Evolutionary conservation across 2,797 vertebrate species (phyloP).

Genomic region (Dromococcyx pavoninus): DNA sequence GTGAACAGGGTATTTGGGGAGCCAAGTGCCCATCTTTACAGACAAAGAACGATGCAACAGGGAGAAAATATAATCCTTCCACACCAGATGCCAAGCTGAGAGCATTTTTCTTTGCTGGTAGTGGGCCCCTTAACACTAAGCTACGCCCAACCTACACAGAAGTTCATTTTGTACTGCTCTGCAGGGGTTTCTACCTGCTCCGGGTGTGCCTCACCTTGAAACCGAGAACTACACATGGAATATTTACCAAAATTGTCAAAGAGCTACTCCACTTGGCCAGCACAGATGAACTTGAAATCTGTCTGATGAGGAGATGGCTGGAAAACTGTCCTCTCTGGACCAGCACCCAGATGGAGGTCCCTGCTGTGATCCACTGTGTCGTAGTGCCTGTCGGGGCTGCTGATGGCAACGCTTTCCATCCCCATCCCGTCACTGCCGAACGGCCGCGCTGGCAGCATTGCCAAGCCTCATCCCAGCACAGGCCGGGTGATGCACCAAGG

Average conservation of each 20-base stretch:
- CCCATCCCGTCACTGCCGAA: accelerated
- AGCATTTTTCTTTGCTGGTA: accelerated
- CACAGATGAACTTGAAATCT: background rate
- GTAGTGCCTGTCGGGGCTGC: accelerated
- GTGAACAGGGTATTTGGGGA: accelerated
- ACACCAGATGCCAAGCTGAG: background rate
- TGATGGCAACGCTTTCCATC: accelerated
- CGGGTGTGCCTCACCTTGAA: accelerated
- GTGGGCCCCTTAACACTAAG: accelerated
- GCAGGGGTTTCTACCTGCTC: background rate
- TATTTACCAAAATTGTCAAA: background rate
- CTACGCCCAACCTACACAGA: accelerated
- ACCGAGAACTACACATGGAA: accelerated
- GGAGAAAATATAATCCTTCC: accelerated
- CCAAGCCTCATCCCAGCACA: background rate
- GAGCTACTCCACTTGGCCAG: background rate
- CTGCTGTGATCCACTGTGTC: accelerated
- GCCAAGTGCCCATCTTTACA: background rate
- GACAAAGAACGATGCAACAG: accelerated
- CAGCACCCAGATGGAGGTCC: background rate
- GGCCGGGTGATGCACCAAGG: too few relatives aligned
- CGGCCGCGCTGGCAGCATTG: too few relatives aligned
- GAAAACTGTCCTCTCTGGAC: accelerated
- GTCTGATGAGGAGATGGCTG: accelerated
- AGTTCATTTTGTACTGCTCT: accelerated